phyloP scores from a whole-genome alignment of 1,140 invertebrate species.

The Drosophila tropicalis region DNA sequence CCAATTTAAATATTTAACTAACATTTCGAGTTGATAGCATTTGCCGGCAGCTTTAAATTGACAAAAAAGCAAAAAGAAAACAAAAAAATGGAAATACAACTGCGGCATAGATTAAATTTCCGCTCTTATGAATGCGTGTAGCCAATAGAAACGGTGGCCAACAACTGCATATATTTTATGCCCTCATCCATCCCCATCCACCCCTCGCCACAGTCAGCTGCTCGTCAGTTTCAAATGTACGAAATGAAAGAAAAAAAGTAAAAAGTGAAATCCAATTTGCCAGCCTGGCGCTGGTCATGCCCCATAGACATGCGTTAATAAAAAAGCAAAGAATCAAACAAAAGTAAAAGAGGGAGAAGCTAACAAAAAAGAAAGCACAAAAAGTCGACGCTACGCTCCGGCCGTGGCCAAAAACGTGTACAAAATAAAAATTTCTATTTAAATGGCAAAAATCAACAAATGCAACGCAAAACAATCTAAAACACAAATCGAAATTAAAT shows the following conservation, averaged over 20 bases:
- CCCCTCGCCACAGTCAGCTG: slow-evolving; percentile 25
- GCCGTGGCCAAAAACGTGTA: slow-evolving; percentile 71
- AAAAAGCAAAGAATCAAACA: slow-evolving; percentile 34
- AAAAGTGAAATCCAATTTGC: slow-evolving; percentile 81
- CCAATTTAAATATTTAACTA: slow-evolving; percentile 80
- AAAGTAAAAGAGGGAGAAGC: slow-evolving; percentile 13
- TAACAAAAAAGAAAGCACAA: slow-evolving; percentile 40
- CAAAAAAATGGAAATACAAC: slow-evolving; percentile 32
- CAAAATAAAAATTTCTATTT: slow-evolving; percentile 82
- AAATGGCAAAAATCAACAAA: slow-evolving; percentile 82
- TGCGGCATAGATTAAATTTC: slow-evolving; percentile 75
- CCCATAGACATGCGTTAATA: slow-evolving; percentile 72
- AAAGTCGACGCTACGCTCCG: slow-evolving; percentile 32
- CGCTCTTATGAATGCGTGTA: slow-evolving; percentile 74
- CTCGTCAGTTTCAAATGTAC: slow-evolving; percentile 74
- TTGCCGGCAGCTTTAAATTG: slow-evolving; percentile 76
- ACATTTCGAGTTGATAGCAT: slow-evolving; percentile 61
- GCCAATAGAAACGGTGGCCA: slow-evolving; percentile 66
- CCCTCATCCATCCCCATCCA: no score
- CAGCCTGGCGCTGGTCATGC: slow-evolving; percentile 59
- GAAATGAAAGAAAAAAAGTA: slow-evolving; percentile 1
- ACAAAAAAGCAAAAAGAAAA: slow-evolving; percentile 34
- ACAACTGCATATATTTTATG: slow-evolving; percentile 14
- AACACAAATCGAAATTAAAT: slow-evolving; percentile 83
- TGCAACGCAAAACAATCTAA: slow-evolving; percentile 82